Percentiles rank a stretch among this genome's conserved stretches.
Evolutionary conservation across 2,113 vertebrate genomes (phyloP).

Genomic region (Nematolebias whitei): DNA sequence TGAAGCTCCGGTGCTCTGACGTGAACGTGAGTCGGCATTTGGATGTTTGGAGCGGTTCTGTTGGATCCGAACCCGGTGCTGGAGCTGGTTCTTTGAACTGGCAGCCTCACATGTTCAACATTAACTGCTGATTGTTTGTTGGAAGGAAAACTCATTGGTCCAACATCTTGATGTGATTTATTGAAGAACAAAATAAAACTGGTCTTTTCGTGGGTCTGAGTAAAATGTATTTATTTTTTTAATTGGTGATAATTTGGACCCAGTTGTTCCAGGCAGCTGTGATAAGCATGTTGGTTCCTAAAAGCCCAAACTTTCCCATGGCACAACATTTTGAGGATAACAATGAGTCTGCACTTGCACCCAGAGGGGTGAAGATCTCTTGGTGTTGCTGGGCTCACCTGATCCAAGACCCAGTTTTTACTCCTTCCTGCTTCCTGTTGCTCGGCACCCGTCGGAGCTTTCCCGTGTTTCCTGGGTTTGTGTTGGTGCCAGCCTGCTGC

Average conservation of each 20-base stretch:
- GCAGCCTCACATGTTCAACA: constrained; percentile 41
- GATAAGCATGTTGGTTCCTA: accelerated
- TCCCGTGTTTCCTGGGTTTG: constrained; percentile 4
- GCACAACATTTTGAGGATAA: background rate
- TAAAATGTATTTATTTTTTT: accelerated
- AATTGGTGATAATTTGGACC: background rate
- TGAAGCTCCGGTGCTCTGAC: constrained; percentile 5
- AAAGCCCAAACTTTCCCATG: background rate
- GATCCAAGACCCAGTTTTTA: background rate
- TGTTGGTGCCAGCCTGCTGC: constrained; percentile 16
- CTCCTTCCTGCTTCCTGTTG: constrained; percentile 4
- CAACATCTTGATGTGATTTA: constrained; percentile 13
- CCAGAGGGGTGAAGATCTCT: constrained; percentile 38
- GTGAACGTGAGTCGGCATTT: background rate
- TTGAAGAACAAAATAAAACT: background rate
- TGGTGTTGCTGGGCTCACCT: constrained; percentile 36
- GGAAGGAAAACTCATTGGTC: constrained; percentile 2
- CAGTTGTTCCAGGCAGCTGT: background rate
- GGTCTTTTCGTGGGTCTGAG: background rate
- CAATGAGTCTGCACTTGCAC: background rate
- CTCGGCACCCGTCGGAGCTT: background rate
- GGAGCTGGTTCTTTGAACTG: constrained; percentile 8
- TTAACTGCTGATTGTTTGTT: constrained; percentile 34
- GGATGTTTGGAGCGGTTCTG: no score
- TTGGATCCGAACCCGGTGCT: no score